Percentiles rank a stretch among this genome's conserved stretches.
Evolutionary conservation across 1,140 invertebrate genomes (phyloP).

Genomic region (Tribolium madens): DNA sequence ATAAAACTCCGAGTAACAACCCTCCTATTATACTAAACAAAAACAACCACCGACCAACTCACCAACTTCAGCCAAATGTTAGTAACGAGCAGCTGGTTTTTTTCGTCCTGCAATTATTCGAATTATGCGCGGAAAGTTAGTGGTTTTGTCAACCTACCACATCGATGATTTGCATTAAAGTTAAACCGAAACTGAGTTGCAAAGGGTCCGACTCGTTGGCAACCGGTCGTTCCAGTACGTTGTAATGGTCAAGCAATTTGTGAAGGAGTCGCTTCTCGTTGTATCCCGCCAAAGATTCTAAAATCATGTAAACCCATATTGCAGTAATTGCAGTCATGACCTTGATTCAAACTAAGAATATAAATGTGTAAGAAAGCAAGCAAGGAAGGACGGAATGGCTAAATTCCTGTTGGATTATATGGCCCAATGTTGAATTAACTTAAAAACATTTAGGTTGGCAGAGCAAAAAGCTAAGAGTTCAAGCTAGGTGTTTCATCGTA

Average conservation of each 20-base stretch:
- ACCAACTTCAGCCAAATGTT: slow-evolving; percentile 89
- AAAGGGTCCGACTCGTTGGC: slow-evolving; percentile 89
- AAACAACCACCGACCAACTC: slow-evolving; percentile 68
- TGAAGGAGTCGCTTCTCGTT: slow-evolving; percentile 95
- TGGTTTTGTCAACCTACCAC: slow-evolving; percentile 83
- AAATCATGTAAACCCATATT: slow-evolving; percentile 59
- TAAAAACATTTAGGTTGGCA: too few species aligned
- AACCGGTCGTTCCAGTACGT: slow-evolving; percentile 89
- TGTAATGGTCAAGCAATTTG: slow-evolving; percentile 94
- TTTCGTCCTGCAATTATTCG: slow-evolving; percentile 80
- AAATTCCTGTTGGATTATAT: slow-evolving; percentile 5
- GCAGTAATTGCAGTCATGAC: slow-evolving; percentile 2
- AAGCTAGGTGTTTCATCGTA: too few species aligned
- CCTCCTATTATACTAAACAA: background rate
- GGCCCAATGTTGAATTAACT: background rate
- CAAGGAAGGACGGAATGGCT: background rate
- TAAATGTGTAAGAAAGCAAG: background rate
- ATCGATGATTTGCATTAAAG: slow-evolving; percentile 99
- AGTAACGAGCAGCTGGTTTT: slow-evolving; percentile 87
- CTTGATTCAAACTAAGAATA: slow-evolving; percentile 7
- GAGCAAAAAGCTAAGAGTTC: too few species aligned
- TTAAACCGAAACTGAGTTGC: slow-evolving; percentile 96
- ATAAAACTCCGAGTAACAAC: slow-evolving; percentile 7
- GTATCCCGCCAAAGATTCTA: slow-evolving; percentile 85
- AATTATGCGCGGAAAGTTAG: background rate